phyloP scores from a whole-genome alignment of 2,888 invertebrate species.

The Eurytoma californica region DNA sequence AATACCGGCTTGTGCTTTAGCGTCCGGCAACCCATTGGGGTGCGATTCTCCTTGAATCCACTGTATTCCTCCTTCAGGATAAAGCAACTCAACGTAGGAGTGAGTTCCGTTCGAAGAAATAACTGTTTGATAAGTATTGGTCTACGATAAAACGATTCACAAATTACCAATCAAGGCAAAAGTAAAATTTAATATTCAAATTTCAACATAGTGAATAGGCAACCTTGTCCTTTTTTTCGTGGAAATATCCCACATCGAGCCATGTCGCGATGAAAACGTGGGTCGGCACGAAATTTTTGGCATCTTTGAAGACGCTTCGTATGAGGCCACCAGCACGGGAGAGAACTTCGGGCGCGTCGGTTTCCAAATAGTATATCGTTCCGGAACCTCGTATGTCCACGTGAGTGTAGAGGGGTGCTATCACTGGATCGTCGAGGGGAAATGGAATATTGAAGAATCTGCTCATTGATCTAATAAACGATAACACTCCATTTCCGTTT shows the following conservation, averaged over 20 bases:
- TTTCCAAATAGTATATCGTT: slow-evolving; percentile 84
- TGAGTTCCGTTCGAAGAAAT: slow-evolving; percentile 82
- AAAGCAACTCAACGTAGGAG: slow-evolving; percentile 90
- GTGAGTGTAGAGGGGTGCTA: slow-evolving; percentile 94
- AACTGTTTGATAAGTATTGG: slow-evolving; percentile 92
- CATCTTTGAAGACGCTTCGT: slow-evolving; percentile 84
- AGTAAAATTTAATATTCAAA: not conserved
- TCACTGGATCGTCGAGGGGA: slow-evolving; percentile 90
- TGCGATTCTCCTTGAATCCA: slow-evolving; percentile 92
- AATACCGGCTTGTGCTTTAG: slow-evolving; percentile 95
- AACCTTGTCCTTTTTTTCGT: slow-evolving; percentile 80
- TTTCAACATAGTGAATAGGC: not conserved
- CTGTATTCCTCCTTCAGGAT: slow-evolving; percentile 91
- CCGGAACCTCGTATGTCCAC: slow-evolving; percentile 88
- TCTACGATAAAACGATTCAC: slow-evolving; percentile 68
- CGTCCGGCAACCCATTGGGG: slow-evolving; percentile 88
- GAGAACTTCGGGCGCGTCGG: slow-evolving; percentile 79
- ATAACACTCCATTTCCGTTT: slow-evolving; percentile 92
- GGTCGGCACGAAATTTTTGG: slow-evolving; percentile 84
- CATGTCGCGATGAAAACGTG: slow-evolving; percentile 93
- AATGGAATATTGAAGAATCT: slow-evolving; percentile 92
- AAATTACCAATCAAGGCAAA: not conserved
- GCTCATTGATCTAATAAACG: slow-evolving; percentile 92
- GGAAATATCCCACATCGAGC: slow-evolving; percentile 89
- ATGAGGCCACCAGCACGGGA: slow-evolving; percentile 83